Conservation (phyloP, 2,888 invertebrate species). For the Hydrotaea cyrtoneurina region DNA sequence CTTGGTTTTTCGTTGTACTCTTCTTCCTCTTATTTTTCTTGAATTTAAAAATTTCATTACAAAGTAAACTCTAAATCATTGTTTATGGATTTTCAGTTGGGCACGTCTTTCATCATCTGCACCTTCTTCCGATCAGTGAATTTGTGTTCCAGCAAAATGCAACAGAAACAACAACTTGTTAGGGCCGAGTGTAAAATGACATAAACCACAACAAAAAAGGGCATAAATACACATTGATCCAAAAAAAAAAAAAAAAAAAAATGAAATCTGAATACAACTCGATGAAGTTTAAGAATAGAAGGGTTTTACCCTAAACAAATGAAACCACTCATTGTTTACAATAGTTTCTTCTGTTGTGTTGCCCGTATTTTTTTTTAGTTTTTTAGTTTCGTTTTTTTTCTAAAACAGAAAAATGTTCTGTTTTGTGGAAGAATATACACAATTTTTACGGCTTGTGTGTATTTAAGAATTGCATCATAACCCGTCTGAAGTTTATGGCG, state of each 20-base stretch:
- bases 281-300: not conserved
- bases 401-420: no score
- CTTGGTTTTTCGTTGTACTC: no score
- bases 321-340: slow-evolving; percentile 10
- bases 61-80: not conserved
- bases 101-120: no score
- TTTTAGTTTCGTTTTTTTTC: no score
- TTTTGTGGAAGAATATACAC: not conserved
- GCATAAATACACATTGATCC: not conserved
- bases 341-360: no score
- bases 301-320: slow-evolving; percentile 4
- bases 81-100: not conserved
- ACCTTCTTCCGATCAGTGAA: no score
- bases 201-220: not conserved
- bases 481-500: not conserved
- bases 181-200: slow-evolving; percentile 6
- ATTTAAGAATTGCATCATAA: slow-evolving; percentile 4
- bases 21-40: no score
- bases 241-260: not conserved
- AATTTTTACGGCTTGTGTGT: not conserved
- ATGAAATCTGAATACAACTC: not conserved
- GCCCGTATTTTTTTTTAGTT: no score
- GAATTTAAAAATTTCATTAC: no score
- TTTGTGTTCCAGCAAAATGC: no score
- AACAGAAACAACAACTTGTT: slow-evolving; percentile 14